phyloP scores from a whole-genome alignment of 2,797 vertebrate genomes.

The Petrocephalus sullivani region DNA sequence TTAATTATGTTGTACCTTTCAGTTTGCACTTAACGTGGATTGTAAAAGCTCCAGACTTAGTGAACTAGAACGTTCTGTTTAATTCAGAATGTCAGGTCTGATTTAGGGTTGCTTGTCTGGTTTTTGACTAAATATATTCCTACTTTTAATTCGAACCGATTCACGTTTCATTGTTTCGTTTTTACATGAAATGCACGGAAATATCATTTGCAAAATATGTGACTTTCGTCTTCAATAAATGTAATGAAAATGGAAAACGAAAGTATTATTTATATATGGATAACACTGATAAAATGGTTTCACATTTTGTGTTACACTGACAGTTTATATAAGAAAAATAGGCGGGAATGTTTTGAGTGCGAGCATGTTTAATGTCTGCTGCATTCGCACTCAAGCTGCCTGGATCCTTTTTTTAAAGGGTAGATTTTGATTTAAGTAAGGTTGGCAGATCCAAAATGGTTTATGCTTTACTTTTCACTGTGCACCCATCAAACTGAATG shows the following conservation, averaged over 20 bases:
- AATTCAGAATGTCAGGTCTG: neutral
- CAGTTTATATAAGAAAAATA: neutral
- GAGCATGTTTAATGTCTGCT: neutral
- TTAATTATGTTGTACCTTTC: neutral
- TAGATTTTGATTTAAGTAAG: neutral
- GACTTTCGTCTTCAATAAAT: neutral
- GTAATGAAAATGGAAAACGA: neutral
- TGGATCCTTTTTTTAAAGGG: neutral
- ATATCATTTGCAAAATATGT: neutral
- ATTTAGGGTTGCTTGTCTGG: neutral
- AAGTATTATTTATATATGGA: neutral
- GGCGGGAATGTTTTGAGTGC: neutral
- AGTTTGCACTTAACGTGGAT: neutral
- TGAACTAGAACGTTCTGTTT: neutral
- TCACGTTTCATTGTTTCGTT: neutral
- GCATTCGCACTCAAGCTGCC: neutral
- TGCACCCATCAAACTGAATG: neutral
- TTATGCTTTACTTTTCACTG: neutral
- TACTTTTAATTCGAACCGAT: neutral
- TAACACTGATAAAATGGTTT: neutral
- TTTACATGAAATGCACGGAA: neutral
- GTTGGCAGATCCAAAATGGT: neutral
- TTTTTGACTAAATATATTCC: neutral
- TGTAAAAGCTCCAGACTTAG: neutral
- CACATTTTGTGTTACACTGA: neutral